Conservation (phyloP, 2,113 vertebrate genomes). For the Fulica atra region DNA sequence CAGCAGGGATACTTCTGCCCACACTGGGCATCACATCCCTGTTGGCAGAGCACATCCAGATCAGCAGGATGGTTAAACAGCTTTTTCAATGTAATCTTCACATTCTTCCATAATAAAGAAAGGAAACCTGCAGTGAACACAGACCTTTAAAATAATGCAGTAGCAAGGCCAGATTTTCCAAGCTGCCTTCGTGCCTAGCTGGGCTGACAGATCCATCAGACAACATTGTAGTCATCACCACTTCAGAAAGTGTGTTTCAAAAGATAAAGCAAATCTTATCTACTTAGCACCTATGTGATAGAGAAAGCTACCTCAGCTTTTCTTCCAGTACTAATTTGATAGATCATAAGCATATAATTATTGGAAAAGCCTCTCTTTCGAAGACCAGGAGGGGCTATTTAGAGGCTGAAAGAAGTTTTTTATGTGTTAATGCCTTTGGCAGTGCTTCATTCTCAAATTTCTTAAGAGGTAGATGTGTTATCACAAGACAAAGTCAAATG, state of each 20-base stretch:
- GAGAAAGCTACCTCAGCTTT: background rate
- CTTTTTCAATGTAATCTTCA: background rate
- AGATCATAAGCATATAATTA: background rate
- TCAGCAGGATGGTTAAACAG: background rate
- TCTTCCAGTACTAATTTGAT: background rate
- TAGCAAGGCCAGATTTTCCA: background rate
- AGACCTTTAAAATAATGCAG: background rate
- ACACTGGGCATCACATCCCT: no score
- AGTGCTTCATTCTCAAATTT: background rate
- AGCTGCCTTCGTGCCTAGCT: background rate
- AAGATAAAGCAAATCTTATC: background rate
- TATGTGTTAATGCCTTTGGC: background rate
- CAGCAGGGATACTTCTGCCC: background rate
- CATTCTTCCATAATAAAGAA: background rate
- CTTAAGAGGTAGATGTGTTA: background rate
- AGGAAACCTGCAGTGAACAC: background rate
- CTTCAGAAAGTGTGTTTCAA: background rate
- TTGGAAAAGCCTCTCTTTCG: background rate
- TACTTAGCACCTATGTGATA: background rate
- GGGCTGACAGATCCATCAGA: background rate
- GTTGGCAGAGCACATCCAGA: accelerated
- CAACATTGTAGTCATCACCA: background rate
- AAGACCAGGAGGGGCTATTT: background rate
- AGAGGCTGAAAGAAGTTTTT: background rate
- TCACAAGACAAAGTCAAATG: background rate